Conservation (phyloP, 2,797 vertebrate genomes). For the Naso thynnoides region DNA sequence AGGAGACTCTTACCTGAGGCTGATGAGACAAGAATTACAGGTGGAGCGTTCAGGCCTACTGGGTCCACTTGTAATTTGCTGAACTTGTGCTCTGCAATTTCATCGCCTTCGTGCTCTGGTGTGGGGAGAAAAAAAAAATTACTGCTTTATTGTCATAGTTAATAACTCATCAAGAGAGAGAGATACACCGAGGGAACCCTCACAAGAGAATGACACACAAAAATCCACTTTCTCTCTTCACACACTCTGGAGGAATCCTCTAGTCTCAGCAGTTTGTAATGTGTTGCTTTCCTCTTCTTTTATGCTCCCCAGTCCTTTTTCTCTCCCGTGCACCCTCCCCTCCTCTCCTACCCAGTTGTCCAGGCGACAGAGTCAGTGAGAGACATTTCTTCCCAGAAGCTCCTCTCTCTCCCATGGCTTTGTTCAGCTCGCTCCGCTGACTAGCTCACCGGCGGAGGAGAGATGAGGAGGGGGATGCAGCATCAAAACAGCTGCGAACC, state of each 20-base stretch:
- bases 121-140: conserved; percentile 34
- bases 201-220: conserved; percentile 40
- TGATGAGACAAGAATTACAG: conserved; percentile 64
- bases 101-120: conserved; percentile 60
- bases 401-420: conserved; percentile 78
- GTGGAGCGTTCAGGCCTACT: conserved; percentile 70
- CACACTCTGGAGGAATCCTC: conserved; percentile 55
- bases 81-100: conserved; percentile 75
- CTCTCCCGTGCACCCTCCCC: conserved; percentile 58
- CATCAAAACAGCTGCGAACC: neutral
- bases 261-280: conserved; percentile 67
- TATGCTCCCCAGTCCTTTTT: conserved; percentile 62
- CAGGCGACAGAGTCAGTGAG: conserved; percentile 82
- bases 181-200: conserved; percentile 43
- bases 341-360: conserved; percentile 81
- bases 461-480: conserved; percentile 42
- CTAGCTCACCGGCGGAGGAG: conserved; percentile 64
- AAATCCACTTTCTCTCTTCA: conserved; percentile 29
- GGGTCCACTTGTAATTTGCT: conserved; percentile 66
- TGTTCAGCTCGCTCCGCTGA: conserved; percentile 81
- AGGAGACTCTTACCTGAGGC: conserved; percentile 74
- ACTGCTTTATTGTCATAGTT: conserved; percentile 68
- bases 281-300: conserved; percentile 64
- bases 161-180: conserved; percentile 66
- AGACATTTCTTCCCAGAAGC: conserved; percentile 80